Evolutionary conservation across 2,113 vertebrate species (phyloP), one percentile per base, ranked within the genome.

Genomic region (Dicaeum eximium): DNA sequence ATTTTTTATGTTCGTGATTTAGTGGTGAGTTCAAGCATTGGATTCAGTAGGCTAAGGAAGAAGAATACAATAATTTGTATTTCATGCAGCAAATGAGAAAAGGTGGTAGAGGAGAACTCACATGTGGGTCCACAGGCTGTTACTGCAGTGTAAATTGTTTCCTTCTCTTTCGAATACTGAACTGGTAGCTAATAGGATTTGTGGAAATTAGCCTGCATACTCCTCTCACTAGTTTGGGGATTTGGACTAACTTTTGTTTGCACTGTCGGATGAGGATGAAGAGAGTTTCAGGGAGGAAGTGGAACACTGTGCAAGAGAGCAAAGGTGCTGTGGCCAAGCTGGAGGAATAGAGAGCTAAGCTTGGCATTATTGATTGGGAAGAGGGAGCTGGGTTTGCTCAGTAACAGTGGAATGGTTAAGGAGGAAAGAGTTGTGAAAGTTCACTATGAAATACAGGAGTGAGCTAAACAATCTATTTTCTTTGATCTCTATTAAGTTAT

Each of bases 401-500:
- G 40, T 62, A 83, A 73, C 80, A 92, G 80, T 31, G 44, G 75
- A 95, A 86, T 7, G 2, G 40, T 60, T 83, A 50, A 88, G 30
- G 81, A 79, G 70, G 70, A 85, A 60, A 13, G 77, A 94, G 64
- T 82, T 95, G 74, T 60, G 88, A 90, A 94, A 71, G 70, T 77
- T 93, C 81, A 44, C 53, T 69, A 15, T 95, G 90, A 95, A 96
- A 96, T 96, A 95, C 67, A 73, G 90, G 83, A 90, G 42, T 56
- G 69, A 95, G 75, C 73, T 67, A 84, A 91, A 86, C 61, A 84
- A 86, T 92, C 95, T 77, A 6, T 89, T 92, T 80, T 80, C 81
- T 96, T 96, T 96, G 88, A 91, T 94, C 78, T 92, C 47, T 16
- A 19, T 95, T 95, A 58, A 84, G 95, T 97, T 93, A 61, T 94